Percentiles rank a stretch among this genome's conserved stretches.
These are phyloP conservation scores for Macaria liturata DNA, from an alignment of 2,888 invertebrate species.

Conservation along the genomic window DNA sequence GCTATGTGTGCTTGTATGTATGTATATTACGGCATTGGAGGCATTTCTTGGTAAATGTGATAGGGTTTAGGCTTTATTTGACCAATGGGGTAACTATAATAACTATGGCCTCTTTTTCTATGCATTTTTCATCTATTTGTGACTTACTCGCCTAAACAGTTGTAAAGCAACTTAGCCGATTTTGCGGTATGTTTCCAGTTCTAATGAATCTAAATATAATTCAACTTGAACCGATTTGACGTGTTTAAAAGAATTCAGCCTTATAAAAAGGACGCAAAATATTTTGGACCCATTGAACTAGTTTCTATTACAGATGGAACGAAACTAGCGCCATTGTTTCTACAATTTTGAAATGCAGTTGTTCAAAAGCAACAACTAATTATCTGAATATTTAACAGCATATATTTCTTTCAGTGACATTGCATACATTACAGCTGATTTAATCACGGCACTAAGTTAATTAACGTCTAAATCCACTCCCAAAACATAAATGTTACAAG, in stretches of 20 bases:
- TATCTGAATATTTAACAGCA: too few relatives aligned
- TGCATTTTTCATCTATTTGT: slow-evolving; percentile 29
- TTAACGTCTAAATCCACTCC: slow-evolving; percentile 79
- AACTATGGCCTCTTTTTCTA: slow-evolving; percentile 29
- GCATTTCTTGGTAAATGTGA: slow-evolving; percentile 65
- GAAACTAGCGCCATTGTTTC: too few relatives aligned
- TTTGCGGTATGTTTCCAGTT: neutral
- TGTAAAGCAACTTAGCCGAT: slow-evolving; percentile 35
- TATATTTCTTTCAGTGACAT: neutral
- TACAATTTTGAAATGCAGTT: too few relatives aligned
- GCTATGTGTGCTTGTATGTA: slow-evolving; percentile 29
- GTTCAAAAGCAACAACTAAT: too few relatives aligned
- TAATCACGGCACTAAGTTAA: slow-evolving; percentile 61
- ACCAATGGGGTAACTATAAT: slow-evolving; percentile 37
- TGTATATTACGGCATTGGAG: slow-evolving; percentile 43
- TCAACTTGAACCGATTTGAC: too few relatives aligned
- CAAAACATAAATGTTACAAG: slow-evolving; percentile 54
- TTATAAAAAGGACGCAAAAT: too few relatives aligned
- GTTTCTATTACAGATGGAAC: too few relatives aligned
- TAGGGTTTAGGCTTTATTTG: slow-evolving; percentile 80
- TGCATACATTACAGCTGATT: slow-evolving; percentile 12
- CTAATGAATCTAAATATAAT: too few relatives aligned
- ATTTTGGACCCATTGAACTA: too few relatives aligned
- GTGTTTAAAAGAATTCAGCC: too few relatives aligned
- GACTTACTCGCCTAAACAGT: slow-evolving; percentile 42